Evolutionary conservation across 1,140 invertebrate species (phyloP).

Genomic region (Hormaphis cornu): DNA sequence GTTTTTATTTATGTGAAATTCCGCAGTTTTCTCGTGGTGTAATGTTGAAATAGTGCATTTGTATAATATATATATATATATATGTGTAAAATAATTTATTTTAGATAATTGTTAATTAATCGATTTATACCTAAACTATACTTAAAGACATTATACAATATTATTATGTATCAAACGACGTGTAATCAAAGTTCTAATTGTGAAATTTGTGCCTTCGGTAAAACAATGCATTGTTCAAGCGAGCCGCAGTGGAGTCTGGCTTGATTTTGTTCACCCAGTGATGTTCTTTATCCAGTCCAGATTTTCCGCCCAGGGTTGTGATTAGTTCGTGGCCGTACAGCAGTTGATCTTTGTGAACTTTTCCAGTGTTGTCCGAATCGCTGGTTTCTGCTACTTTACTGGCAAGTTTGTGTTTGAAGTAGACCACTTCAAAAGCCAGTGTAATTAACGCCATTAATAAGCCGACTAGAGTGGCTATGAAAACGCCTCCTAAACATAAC

Average conservation of each 20-base stretch:
- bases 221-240: conserved; percentile 9
- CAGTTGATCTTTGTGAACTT: background rate
- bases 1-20: conserved; percentile 7
- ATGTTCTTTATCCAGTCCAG: background rate
- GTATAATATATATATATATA: background rate
- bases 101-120: background rate
- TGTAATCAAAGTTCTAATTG: background rate
- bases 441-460: conserved; percentile 72
- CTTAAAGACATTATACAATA: background rate
- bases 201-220: conserved; percentile 22
- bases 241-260: background rate
- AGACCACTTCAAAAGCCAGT: conserved; percentile 65
- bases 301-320: background rate
- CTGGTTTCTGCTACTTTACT: background rate
- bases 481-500: conserved; percentile 62
- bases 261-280: conserved; percentile 10
- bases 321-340: conserved; percentile 12
- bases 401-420: conserved; percentile 54
- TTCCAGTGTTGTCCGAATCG: background rate
- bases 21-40: background rate
- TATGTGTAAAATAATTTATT: background rate
- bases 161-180: background rate
- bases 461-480: conserved; percentile 77
- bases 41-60: background rate
- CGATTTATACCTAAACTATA: conserved; percentile 7